phyloP scores from a whole-genome alignment of 2,797 vertebrate genomes.

The Falco cherrug region DNA sequence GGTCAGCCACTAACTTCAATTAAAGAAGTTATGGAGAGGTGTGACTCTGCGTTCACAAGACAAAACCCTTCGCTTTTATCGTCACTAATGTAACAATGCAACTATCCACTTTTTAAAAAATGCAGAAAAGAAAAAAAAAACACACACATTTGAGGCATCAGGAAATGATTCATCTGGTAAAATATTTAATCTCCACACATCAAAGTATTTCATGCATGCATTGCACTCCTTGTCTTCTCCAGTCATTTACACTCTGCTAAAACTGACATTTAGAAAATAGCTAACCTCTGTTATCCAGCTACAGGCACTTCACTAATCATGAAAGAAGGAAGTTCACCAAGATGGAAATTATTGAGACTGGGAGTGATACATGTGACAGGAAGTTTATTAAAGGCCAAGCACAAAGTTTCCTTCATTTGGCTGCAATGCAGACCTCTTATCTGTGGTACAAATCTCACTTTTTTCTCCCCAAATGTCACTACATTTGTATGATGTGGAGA shows the following conservation, averaged over 20 bases:
- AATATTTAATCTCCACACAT: slow-evolving; percentile 56
- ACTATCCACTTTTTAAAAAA: neutral
- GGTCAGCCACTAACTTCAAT: neutral
- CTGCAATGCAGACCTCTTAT: neutral
- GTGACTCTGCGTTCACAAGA: neutral
- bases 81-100: neutral
- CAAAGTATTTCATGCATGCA: slow-evolving; percentile 28
- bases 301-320: slow-evolving; percentile 51
- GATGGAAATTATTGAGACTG: neutral
- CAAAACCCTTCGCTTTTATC: neutral
- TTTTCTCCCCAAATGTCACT: neutral
- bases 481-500: neutral
- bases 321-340: slow-evolving; percentile 48
- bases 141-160: neutral
- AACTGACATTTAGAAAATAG: slow-evolving; percentile 58
- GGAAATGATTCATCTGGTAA: slow-evolving; percentile 39
- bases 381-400: slow-evolving; percentile 46
- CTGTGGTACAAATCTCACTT: neutral
- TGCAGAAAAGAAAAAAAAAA: neutral
- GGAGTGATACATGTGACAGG: slow-evolving; percentile 37
- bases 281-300: slow-evolving; percentile 27
- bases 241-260: slow-evolving; percentile 13
- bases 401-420: slow-evolving; percentile 8
- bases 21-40: neutral
- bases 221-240: neutral